Evolutionary conservation across 2,888 invertebrate genomes (phyloP), one percentile per base, ranked within the genome.

Genomic region (Archips xylosteana): DNA sequence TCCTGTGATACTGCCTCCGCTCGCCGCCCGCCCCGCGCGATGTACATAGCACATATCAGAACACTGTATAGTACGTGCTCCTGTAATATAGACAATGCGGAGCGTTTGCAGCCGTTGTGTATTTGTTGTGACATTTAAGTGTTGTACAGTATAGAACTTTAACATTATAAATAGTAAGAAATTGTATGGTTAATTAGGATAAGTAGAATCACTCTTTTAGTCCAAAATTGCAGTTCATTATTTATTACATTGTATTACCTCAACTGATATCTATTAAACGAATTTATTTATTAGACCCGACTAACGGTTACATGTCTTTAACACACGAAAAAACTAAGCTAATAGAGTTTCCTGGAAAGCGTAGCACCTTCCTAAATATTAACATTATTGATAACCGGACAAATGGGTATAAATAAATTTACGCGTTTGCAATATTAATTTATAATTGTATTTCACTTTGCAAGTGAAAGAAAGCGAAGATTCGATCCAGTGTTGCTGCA

Each of bases 91-190:
- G 83, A 91, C 89, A 82, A 78, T 86, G 85, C 85, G 86, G 84
- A 82, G 83, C 79, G 71, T 74, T 78, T 79, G 85, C 84, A 81
- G 82, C 82, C 77, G 82, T 78, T 78, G 87, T 88, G 88, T 89
- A 85, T 84, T 86, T 86, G 83, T 87, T 90, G 89, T 91, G 91
- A 94, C 90, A 89, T 84, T 78, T 87, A 89, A 92, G 92, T 93
- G 92, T 87, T 90, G 90, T 94, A 94, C 94, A 94, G 92, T 89
- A 90, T 89, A 92, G 89, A 90, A 90, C 87, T 89, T 88, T 92
- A 89, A 87, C 88, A 86, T 85, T 88, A 89, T 87, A 85, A 32
- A 88, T 90, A 89, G 85, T 76, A 88, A 87, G 85, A 85, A 82
- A 88, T 85, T 87, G 85, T 91, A 91, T 85, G 86, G 84, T 88